These are phyloP conservation scores for Etheostoma spectabile DNA, from an alignment of 2,113 vertebrate genomes.

Conservation along the genomic window DNA sequence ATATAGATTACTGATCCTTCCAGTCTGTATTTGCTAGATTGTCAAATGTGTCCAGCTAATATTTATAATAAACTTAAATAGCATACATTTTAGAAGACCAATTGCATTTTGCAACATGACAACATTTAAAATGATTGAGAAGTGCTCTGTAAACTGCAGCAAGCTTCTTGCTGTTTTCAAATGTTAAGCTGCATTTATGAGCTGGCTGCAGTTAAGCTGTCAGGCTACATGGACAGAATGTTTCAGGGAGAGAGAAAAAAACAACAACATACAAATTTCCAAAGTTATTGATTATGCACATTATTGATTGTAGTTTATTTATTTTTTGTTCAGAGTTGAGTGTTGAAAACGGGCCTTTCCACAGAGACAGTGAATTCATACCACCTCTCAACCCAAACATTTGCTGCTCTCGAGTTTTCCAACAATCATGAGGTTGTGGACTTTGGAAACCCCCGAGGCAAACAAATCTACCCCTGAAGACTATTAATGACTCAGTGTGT, in stretches of 20 bases:
- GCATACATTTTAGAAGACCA: too few species aligned
- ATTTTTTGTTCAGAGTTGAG: background rate
- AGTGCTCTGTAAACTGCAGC: too few species aligned
- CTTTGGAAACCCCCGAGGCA: conserved; percentile 42
- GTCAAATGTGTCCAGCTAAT: too few species aligned
- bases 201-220: background rate
- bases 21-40: background rate
- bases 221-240: background rate
- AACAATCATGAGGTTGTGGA: conserved; percentile 27
- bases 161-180: background rate
- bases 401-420: conserved; percentile 34
- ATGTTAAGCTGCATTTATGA: background rate
- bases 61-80: too few species aligned
- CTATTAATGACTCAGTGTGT: conserved; percentile 35
- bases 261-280: background rate
- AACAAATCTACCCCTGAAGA: background rate
- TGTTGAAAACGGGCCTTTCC: background rate
- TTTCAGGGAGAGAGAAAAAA: background rate
- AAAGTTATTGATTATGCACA: background rate
- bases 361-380: background rate
- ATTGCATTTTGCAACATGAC: too few species aligned
- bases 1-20: background rate
- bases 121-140: too few species aligned
- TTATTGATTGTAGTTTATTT: background rate
- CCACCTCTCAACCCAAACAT: conserved; percentile 10